phyloP scores from a whole-genome alignment of 2,113 vertebrate genomes.

The Protobothrops flavoviridis region DNA sequence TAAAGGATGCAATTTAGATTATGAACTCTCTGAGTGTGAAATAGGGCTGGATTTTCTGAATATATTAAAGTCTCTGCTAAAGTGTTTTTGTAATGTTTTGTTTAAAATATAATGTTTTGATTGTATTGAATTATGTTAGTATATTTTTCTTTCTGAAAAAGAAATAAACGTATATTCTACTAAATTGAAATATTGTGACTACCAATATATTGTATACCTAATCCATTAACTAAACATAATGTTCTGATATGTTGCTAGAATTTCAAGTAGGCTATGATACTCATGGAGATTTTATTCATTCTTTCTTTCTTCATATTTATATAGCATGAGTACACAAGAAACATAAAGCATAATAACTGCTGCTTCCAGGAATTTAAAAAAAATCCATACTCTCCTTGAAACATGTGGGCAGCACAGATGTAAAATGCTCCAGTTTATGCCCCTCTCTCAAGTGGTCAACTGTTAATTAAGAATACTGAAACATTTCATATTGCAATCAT shows the following conservation, averaged over 20 bases:
- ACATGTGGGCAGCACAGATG: background rate
- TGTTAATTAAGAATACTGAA: background rate
- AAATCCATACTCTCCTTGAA: background rate
- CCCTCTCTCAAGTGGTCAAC: background rate
- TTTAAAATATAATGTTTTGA: constrained; percentile 70
- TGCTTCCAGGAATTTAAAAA: background rate
- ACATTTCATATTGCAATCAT: background rate
- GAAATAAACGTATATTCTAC: constrained; percentile 68
- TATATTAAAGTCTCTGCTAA: constrained; percentile 59
- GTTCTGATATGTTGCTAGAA: background rate
- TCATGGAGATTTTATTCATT: background rate
- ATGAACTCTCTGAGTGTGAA: constrained; percentile 60
- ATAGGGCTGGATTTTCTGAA: constrained; percentile 57
- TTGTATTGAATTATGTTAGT: constrained; percentile 68
- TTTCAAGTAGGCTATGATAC: background rate
- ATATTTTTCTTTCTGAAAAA: constrained; percentile 62
- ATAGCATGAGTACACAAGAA: background rate
- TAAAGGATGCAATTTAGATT: constrained; percentile 62
- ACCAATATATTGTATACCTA: background rate
- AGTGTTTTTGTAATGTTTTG: constrained; percentile 61
- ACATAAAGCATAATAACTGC: background rate
- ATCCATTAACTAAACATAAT: background rate
- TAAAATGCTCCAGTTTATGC: background rate
- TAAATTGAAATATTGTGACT: constrained; percentile 49
- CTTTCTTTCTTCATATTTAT: constrained; percentile 3